Evolutionary conservation across 2,113 vertebrate species (phyloP).

Genomic region (Python bivittatus): DNA sequence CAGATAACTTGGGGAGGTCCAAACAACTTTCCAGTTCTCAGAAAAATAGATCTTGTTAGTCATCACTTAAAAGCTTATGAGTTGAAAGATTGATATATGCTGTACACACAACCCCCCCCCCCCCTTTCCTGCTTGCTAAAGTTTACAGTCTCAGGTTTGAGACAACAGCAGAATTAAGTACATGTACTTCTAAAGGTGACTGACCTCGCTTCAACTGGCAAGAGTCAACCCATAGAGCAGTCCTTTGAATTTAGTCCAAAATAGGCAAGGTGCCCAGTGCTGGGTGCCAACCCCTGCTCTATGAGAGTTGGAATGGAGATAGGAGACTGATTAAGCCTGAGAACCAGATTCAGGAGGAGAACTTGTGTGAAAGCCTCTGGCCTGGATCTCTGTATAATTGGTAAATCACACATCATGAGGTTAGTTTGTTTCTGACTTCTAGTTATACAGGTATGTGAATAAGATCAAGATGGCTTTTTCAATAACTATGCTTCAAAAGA

Average conservation of each 20-base stretch:
- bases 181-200: constrained; percentile 49
- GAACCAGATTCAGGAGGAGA: neutral
- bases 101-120: neutral
- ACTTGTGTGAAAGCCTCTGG: neutral
- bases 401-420: neutral
- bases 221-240: constrained; percentile 25
- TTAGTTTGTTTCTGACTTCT: neutral
- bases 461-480: neutral
- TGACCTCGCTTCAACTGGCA: constrained; percentile 62
- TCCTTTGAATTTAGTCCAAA: neutral
- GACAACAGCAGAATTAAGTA: constrained; percentile 48
- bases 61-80: constrained; percentile 40
- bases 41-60: constrained; percentile 60
- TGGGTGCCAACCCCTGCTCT: constrained; percentile 42
- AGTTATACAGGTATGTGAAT: neutral
- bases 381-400: neutral
- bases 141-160: constrained; percentile 43
- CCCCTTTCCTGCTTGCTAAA: constrained; percentile 36
- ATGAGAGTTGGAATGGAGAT: neutral
- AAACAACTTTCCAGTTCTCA: constrained; percentile 59
- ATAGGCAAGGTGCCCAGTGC: constrained; percentile 41
- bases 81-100: constrained; percentile 55
- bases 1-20: constrained; percentile 42
- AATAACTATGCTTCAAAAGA: neutral
- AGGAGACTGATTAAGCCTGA: neutral